phyloP scores from a whole-genome alignment of 2,113 vertebrate genomes.

The Oriolus oriolus region DNA sequence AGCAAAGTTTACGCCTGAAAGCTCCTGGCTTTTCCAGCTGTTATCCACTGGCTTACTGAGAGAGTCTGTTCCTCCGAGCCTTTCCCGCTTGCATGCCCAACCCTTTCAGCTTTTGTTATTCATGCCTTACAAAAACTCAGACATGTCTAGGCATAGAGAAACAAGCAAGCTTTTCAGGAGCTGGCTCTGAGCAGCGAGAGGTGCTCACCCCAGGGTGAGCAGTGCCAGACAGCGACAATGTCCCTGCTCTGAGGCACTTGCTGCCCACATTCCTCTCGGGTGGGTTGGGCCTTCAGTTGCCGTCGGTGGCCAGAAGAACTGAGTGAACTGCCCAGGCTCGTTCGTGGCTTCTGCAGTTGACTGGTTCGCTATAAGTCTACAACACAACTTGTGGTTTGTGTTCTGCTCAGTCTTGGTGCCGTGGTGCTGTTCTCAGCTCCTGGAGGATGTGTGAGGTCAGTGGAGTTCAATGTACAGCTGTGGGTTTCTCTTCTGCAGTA shows the following conservation, averaged over 20 bases:
- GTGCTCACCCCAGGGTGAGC: accelerated
- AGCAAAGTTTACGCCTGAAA: background rate
- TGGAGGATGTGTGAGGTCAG: background rate
- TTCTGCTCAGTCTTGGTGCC: accelerated
- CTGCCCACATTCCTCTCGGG: background rate
- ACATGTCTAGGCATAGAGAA: background rate
- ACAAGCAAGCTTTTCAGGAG: background rate
- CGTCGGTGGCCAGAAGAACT: accelerated
- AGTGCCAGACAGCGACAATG: background rate
- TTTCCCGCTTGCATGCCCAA: background rate
- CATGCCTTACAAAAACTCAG: background rate
- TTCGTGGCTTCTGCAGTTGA: background rate
- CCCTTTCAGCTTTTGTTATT: background rate
- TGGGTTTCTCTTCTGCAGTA: background rate
- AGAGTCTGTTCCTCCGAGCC: background rate
- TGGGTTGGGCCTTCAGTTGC: background rate
- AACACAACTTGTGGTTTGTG: accelerated
- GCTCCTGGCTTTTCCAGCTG: background rate
- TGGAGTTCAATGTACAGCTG: accelerated
- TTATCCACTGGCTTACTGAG: background rate
- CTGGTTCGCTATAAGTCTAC: background rate
- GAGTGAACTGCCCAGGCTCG: background rate
- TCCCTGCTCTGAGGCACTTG: background rate
- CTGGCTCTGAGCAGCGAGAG: background rate
- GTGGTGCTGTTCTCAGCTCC: background rate